These are phyloP conservation scores for Bicyclus anynana DNA, from an alignment of 1,140 invertebrate species.

Conservation along the genomic window DNA sequence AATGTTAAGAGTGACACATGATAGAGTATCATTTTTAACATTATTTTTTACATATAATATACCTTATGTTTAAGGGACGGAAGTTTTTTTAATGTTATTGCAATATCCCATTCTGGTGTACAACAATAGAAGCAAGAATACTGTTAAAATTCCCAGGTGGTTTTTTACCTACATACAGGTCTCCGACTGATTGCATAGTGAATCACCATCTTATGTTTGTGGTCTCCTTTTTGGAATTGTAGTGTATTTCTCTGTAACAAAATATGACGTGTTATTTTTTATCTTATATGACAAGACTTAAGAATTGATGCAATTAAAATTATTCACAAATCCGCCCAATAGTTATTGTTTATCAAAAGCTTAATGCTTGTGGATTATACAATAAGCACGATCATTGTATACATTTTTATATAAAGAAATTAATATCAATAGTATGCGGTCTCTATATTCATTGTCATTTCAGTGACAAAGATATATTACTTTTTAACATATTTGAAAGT, in stretches of 20 bases:
- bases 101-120: constrained; percentile 59
- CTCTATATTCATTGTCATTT: background rate
- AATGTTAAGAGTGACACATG: background rate
- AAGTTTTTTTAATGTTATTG: constrained; percentile 34
- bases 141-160: constrained; percentile 35
- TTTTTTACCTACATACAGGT: constrained; percentile 11
- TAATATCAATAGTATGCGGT: background rate
- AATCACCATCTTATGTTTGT: constrained; percentile 49
- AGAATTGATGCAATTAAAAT: no score
- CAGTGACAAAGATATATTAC: no score
- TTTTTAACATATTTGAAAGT: no score
- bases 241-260: constrained; percentile 71
- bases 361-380: constrained; percentile 37
- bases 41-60: no score
- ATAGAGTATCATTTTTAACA: background rate
- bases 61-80: constrained; percentile 2
- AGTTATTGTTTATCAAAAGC: constrained; percentile 11
- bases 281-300: no score
- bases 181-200: constrained; percentile 16
- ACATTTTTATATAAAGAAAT: background rate
- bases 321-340: no score
- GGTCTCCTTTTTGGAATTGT: constrained; percentile 63
- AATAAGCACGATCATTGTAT: constrained; percentile 19
- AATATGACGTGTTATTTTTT: constrained; percentile 14
- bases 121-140: constrained; percentile 67